Base-by-base conservation (phyloP, 1,140 invertebrate genomes). In the Uloborus diversus region DNA sequence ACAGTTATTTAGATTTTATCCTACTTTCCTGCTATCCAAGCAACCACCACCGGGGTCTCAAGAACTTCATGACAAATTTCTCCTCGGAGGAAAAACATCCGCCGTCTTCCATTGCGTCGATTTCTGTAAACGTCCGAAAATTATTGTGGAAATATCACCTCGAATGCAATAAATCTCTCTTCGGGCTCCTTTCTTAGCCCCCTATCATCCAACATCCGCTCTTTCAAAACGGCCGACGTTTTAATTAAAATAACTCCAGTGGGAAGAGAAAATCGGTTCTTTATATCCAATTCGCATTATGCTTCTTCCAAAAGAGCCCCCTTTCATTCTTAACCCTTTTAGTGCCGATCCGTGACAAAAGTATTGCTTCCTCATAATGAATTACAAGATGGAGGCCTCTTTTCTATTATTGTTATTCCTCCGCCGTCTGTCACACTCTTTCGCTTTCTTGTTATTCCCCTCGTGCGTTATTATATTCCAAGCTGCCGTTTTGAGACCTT, bases 261-360 rank as follows among this genome's bases (percentile, higher is more conserved):
- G n/a, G n/a, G n/a, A n/a, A n/a, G n/a, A n/a, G n/a, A n/a, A 42
- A 75, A 75, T 75, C 71, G 37, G 71, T 75, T 75, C 71, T 75
- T 75, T 64, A 75, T 75, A 51, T n/a, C n/a, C n/a, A n/a, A 59
- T 25, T 28, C n/a, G 47, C 42, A 56, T 56, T 59, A 33, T 71
- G 23, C 13, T 61, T 75, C 71, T 75, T 75, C 71, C 57, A 53
- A 42, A 42, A 17, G 37, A 17, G 9, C 37, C 9, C 33, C 56
- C 53, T 27, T 33, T n/a, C 64, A 49, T 70, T 70, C 68, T 73
- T 64, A 75, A 75, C 71, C 71, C 71, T 75, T 75, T 64, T 49
- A 25, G 57, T 33, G 42, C 23, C 27, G 30, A 57, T 69, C 42
- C 35, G 53, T 71, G 69, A 71, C 69, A 71, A 56, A 64, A n/a